Evolutionary conservation across 2,797 vertebrate species (phyloP), one percentile per base, ranked within the genome.

Genomic region (Hypotaenidia okinawae): DNA sequence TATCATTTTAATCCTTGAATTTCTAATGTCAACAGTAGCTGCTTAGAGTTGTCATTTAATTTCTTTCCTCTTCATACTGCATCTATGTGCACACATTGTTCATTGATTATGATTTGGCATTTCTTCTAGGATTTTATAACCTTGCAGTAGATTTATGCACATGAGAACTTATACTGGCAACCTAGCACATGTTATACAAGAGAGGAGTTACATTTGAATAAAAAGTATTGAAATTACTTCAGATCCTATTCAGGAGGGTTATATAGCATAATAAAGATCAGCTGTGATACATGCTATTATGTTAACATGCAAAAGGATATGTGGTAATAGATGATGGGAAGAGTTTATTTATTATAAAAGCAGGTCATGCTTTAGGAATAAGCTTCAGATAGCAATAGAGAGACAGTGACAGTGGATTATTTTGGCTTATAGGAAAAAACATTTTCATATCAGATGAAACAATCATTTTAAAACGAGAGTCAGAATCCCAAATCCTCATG

Each of bases 1-100:
- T 89, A 95, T 85, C 74, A 84, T 92, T 95, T 96, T 92, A 97
- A 95, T 96, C 93, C 91, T 91, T 92, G 91, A 87, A 95, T 97
- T 98, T 97, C 93, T 96, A 94, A 96, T 89, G 94, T 96, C 96
- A 97, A 91, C 79, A 97, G 85, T 78, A 92, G 79, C 95, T 88
- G 87, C 92, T 96, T 86, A 84, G 90, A 94, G 91, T 78, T 93
- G 88, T 90, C 93, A 91, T 85, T 95, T 87, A 79, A 85, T 79
- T 94, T 96, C 87, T 89, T 33, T 41, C 51, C 35, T 35, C 87
- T 84, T 83, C 82, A 57, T 80, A 91, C n/a, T 30, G 52, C 66
- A 81, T 61, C 54, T 66, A 11, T 63, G 52, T 75, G 39, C 70
- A 75, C 67, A 89, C 63, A 91, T 78, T 90, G 62, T 61, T 96